A percentile compares a stretch with the other conserved stretches of the same genome.
These are phyloP conservation scores for Olivierus martensii DNA, from an alignment of 1,140 invertebrate genomes.

Conservation along the genomic window DNA sequence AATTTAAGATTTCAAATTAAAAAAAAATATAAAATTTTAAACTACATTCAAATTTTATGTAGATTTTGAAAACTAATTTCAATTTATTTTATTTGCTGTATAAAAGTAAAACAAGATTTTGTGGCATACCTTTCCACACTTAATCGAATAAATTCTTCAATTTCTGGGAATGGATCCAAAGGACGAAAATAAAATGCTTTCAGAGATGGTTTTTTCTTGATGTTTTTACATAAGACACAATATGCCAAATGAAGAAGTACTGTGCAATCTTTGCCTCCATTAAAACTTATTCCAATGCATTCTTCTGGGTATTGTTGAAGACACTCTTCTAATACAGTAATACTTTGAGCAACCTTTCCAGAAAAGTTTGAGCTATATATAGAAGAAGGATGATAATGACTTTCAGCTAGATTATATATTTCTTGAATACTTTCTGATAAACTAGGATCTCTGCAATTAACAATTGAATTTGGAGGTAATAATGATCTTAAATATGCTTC, in stretches of 20 bases:
- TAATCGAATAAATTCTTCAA: slow-evolving; percentile 65
- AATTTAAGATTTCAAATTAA: too few relatives aligned
- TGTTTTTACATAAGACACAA: slow-evolving; percentile 41
- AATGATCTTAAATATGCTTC: slow-evolving; percentile 21
- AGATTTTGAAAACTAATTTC: too few relatives aligned
- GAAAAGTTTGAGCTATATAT: not conserved
- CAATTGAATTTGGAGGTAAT: slow-evolving; percentile 29
- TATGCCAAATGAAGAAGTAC: slow-evolving; percentile 64
- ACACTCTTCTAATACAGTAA: slow-evolving; percentile 26
- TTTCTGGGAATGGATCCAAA: slow-evolving; percentile 63
- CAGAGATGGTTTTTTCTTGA: slow-evolving; percentile 30
- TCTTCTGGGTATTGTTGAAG: slow-evolving; percentile 41
- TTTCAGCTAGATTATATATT: not conserved
- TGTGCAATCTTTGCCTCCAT: slow-evolving; percentile 96
- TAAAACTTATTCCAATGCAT: slow-evolving; percentile 78
- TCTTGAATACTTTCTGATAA: not conserved
- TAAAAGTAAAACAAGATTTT: too few relatives aligned
- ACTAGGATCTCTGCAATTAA: slow-evolving; percentile 15
- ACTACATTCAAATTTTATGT: too few relatives aligned
- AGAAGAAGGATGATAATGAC: slow-evolving; percentile 15
- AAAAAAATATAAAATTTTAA: too few relatives aligned
- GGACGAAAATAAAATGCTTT: slow-evolving; percentile 58
- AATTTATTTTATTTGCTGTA: too few relatives aligned
- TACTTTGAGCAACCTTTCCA: not conserved
- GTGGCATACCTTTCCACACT: slow-evolving; percentile 39